Evolutionary conservation across 2,888 invertebrate genomes (phyloP), one percentile per base, ranked within the genome.

Genomic region (Quadriops clusia): DNA sequence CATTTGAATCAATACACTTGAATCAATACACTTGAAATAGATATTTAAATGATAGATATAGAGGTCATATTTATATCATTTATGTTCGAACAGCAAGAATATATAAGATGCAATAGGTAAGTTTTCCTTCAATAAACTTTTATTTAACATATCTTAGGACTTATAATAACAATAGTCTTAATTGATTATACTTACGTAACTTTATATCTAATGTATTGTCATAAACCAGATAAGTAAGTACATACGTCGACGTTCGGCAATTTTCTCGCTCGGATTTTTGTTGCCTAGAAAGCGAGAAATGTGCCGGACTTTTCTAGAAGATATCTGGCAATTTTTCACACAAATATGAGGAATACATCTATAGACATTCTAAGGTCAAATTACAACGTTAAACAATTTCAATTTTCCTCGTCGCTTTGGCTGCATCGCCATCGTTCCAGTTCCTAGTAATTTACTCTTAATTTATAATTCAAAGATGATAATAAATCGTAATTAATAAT

Each of bases 201-300:
- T 49, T 56, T 56, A 59, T 51, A 55, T 54, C 58, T 59, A 60
- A 58, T 53, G 60, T 61, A 61, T 61, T 61, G 61, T 61, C 61
- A 53, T 56, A 53, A 59, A 59, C 59, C 60, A 60, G 59, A 58
- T 46, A 42, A 42, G 34, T 38, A 39, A 33, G n/a, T n/a, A n/a
- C n/a, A n/a, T n/a, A n/a, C n/a, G n/a, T n/a, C n/a, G n/a, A n/a
- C n/a, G n/a, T n/a, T n/a, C n/a, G n/a, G n/a, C n/a, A n/a, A n/a
- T n/a, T n/a, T n/a, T n/a, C n/a, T n/a, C n/a, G n/a, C n/a, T n/a
- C n/a, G n/a, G n/a, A n/a, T n/a, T n/a, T n/a, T n/a, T n/a, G n/a
- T n/a, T n/a, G n/a, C n/a, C n/a, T n/a, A n/a, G n/a, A n/a, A n/a
- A n/a, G n/a, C n/a, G n/a, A n/a, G n/a, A n/a, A n/a, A n/a, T n/a